Percentiles rank a stretch among this genome's conserved stretches.
Evolutionary conservation across 2,113 vertebrate species (phyloP).

Genomic region (Corvus hawaiiensis): DNA sequence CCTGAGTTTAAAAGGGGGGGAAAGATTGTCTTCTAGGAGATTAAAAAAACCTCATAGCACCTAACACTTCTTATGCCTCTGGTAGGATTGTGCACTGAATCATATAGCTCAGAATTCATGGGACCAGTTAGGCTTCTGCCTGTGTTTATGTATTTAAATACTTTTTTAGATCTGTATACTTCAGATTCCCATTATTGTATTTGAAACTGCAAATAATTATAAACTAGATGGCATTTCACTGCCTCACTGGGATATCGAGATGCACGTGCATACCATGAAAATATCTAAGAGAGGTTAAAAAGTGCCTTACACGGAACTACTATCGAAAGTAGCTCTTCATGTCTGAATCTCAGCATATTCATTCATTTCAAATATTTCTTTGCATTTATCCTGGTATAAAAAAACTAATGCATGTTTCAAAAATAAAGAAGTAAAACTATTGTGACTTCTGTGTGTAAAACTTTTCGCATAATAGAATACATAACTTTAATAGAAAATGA

Average conservation of each 20-base stretch:
- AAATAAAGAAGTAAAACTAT: neutral
- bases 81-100: neutral
- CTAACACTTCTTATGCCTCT: neutral
- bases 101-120: neutral
- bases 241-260: neutral
- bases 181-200: neutral
- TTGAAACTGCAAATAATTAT: neutral
- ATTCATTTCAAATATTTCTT: neutral
- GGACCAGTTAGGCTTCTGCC: neutral
- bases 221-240: neutral
- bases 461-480: neutral
- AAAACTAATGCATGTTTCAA: neutral
- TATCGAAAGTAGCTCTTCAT: neutral
- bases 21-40: neutral
- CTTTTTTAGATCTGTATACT: neutral
- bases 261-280: neutral
- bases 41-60: neutral
- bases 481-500: neutral
- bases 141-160: neutral
- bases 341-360: neutral
- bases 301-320: neutral
- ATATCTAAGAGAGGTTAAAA: neutral
- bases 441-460: neutral
- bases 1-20: neutral
- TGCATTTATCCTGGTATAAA: neutral